Percentiles rank a stretch among this genome's conserved stretches.
Conservation (phyloP, 2,113 vertebrate genomes). For the Solenodon paradoxus region DNA sequence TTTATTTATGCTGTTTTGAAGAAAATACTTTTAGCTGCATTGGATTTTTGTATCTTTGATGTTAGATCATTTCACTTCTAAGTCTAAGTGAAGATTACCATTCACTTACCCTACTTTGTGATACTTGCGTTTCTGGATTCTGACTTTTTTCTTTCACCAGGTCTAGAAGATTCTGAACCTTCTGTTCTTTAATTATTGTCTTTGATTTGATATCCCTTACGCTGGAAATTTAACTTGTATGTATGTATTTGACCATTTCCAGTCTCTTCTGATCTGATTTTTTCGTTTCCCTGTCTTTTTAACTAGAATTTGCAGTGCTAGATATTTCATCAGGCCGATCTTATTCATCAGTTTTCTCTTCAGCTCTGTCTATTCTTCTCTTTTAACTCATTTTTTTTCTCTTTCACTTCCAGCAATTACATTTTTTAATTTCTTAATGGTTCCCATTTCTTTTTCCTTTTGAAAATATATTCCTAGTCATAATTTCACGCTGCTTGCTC, state of each 20-base stretch:
- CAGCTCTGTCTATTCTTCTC: not conserved
- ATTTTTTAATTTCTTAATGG: constrained; percentile 28
- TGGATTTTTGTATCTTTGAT: constrained; percentile 31
- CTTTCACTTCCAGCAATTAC: too few species aligned
- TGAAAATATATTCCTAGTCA: too few species aligned
- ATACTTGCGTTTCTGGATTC: not conserved
- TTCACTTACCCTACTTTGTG: not conserved
- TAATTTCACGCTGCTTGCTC: not conserved
- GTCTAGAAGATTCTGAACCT: not conserved
- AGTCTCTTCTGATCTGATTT: not conserved
- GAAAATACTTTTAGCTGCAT: not conserved
- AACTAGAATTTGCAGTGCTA: not conserved
- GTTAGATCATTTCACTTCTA: not conserved
- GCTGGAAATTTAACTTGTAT: not conserved
- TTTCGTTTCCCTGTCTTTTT: not conserved
- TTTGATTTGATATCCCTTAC: not conserved
- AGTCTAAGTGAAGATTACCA: not conserved
- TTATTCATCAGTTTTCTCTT: constrained; percentile 7
- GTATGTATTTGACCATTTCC: not conserved
- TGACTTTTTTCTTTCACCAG: constrained; percentile 28
- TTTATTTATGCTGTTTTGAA: not conserved
- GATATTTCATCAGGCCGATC: not conserved
- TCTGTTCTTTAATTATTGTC: not conserved
- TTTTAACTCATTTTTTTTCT: not conserved
- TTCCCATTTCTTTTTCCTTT: not conserved